A percentile compares a stretch with the other conserved stretches of the same genome.
Conservation (phyloP, 2,113 vertebrate species). For the human (Homo sapiens) region DNA sequence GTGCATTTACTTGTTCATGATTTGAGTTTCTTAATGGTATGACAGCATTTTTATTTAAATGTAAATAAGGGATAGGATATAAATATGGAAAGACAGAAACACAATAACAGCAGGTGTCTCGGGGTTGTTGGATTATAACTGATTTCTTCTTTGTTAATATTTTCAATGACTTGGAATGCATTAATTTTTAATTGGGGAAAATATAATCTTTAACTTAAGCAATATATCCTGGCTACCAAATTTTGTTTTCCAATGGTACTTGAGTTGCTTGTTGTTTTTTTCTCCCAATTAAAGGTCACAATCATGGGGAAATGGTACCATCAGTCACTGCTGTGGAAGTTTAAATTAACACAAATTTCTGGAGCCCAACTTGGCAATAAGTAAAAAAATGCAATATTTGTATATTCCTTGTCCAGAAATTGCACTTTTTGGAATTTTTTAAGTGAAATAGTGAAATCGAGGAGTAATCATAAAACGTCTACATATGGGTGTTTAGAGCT, state of each 20-base stretch:
- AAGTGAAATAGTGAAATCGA: background rate
- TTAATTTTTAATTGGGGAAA: background rate
- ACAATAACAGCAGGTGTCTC: background rate
- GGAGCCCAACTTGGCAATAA: background rate
- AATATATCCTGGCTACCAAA: background rate
- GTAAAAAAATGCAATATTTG: background rate
- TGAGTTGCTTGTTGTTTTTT: background rate
- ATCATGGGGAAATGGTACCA: background rate
- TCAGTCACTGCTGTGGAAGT: background rate
- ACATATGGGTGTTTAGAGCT: background rate
- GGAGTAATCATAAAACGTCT: background rate
- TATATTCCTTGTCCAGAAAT: background rate
- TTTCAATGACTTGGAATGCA: background rate
- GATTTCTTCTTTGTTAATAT: background rate
- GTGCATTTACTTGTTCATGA: background rate
- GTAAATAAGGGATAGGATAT: background rate
- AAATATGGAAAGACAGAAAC: slow-evolving; percentile 21
- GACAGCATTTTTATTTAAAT: background rate
- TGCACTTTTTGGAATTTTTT: background rate
- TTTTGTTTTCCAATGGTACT: background rate
- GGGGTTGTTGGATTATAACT: background rate
- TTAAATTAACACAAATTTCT: background rate
- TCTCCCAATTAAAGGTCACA: background rate
- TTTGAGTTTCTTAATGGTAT: background rate
- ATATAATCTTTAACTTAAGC: background rate